Evolutionary conservation across 2,888 invertebrate genomes (phyloP).

Genomic region (Himalopsyche kuldschensis): DNA sequence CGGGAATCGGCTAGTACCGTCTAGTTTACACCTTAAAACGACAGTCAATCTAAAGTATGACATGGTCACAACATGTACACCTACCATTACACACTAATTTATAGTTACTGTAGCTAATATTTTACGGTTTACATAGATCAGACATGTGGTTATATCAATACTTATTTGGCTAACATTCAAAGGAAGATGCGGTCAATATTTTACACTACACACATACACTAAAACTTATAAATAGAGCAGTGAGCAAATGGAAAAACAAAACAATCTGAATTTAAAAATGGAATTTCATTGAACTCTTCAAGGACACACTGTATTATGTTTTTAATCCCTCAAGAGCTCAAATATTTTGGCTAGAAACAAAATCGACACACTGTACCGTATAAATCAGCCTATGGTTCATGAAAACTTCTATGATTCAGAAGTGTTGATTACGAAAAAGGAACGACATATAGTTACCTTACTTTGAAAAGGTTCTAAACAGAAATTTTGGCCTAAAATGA

Average conservation of each 20-base stretch:
- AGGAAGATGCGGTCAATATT: conserved; percentile 26
- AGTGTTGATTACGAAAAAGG: too few relatives aligned
- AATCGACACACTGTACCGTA: too few relatives aligned
- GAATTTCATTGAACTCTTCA: too few relatives aligned
- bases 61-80: conserved; percentile 36
- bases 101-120: conserved; percentile 5
- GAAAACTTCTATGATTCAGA: too few relatives aligned
- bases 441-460: too few relatives aligned
- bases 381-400: too few relatives aligned
- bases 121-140: conserved; percentile 38
- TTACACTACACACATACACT: background rate
- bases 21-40: background rate
- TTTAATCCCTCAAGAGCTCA: too few relatives aligned
- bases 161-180: conserved; percentile 33
- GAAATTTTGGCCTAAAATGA: too few relatives aligned
- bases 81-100: conserved; percentile 17
- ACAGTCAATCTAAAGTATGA: conserved; percentile 23
- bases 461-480: too few relatives aligned
- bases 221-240: background rate
- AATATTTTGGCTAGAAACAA: too few relatives aligned
- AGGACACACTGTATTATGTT: too few relatives aligned
- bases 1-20: background rate
- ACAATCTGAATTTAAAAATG: too few relatives aligned
- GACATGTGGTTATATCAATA: conserved; percentile 39
- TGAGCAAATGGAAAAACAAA: background rate